These are phyloP conservation scores for Meta bourneti DNA, from an alignment of 2,888 invertebrate genomes.

Conservation along the genomic window DNA sequence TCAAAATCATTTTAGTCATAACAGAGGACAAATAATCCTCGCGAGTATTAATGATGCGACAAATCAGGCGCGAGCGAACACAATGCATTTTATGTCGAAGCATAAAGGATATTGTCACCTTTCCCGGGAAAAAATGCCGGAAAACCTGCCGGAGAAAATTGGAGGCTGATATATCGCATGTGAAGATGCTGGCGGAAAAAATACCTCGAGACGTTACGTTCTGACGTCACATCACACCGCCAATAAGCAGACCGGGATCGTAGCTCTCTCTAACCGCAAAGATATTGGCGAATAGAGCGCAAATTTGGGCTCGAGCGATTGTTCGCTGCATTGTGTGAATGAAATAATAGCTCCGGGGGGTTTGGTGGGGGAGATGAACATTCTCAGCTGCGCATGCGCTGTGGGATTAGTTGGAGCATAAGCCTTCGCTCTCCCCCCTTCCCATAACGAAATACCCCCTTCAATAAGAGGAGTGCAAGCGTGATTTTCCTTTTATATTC, in stretches of 20 bases:
- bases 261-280: slow-evolving; percentile 72
- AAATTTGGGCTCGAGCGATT: slow-evolving; percentile 71
- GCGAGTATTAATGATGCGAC: slow-evolving; percentile 36
- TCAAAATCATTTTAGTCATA: no score
- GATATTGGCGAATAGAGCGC: slow-evolving; percentile 75
- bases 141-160: slow-evolving; percentile 36
- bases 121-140: slow-evolving; percentile 17
- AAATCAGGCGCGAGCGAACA: slow-evolving; percentile 27
- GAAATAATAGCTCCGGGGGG: slow-evolving; percentile 74
- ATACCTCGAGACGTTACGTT: slow-evolving; percentile 24
- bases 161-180: slow-evolving; percentile 25
- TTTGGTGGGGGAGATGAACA: slow-evolving; percentile 31
- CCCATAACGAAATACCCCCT: slow-evolving; percentile 60
- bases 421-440: slow-evolving; percentile 57
- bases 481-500: slow-evolving; percentile 75
- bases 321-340: slow-evolving; percentile 74
- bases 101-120: slow-evolving; percentile 42
- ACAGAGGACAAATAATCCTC: background rate
- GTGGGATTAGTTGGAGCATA: slow-evolving; percentile 74
- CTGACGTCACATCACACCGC: slow-evolving; percentile 69
- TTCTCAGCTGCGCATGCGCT: slow-evolving; percentile 59
- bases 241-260: slow-evolving; percentile 70
- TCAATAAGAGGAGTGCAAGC: slow-evolving; percentile 70
- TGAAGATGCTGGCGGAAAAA: slow-evolving; percentile 36
- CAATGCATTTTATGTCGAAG: slow-evolving; percentile 21